Conservation (phyloP, 23 tunicate genomes). For the Halocynthia roretzi region DNA sequence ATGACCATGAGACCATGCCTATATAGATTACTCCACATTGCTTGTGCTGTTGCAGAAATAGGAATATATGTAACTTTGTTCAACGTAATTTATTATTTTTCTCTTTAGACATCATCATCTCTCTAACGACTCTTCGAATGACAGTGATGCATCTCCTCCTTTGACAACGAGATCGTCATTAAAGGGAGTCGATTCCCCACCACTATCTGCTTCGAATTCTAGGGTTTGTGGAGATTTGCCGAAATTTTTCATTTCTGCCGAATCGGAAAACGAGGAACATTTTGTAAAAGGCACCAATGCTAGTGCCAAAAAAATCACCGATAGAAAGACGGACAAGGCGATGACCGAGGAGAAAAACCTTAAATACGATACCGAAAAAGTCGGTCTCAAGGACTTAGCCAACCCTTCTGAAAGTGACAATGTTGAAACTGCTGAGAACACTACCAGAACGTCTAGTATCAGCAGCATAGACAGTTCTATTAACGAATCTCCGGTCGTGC, state of each 20-base stretch:
- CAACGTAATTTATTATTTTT: neutral
- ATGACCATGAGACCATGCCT: too few relatives aligned
- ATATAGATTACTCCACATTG: too few relatives aligned
- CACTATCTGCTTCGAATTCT: constrained; percentile 12
- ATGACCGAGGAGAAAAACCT: neutral
- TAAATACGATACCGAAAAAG: neutral
- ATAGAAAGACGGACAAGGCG: neutral
- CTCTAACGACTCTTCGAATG: constrained; percentile 29
- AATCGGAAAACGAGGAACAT: constrained; percentile 2
- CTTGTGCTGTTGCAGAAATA: too few relatives aligned
- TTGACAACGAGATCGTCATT: constrained; percentile 12
- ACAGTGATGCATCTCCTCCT: constrained; percentile 35
- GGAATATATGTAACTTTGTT: too few relatives aligned
- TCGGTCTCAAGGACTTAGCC: neutral
- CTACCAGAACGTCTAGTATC: constrained; percentile 14
- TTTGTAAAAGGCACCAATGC: neutral
- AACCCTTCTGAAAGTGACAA: neutral
- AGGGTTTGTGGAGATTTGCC: constrained; percentile 10
- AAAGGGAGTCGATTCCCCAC: constrained; percentile 2
- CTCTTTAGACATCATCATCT: constrained; percentile 6
- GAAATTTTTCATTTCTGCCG: constrained; percentile 24
- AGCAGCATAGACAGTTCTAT: constrained; percentile 25
- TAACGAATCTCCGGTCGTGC: constrained; percentile 6
- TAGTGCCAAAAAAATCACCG: constrained; percentile 1
- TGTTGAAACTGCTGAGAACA: constrained; percentile 1